phyloP scores from a whole-genome alignment of 1,140 invertebrate species.

The Mactra quadrangularis region DNA sequence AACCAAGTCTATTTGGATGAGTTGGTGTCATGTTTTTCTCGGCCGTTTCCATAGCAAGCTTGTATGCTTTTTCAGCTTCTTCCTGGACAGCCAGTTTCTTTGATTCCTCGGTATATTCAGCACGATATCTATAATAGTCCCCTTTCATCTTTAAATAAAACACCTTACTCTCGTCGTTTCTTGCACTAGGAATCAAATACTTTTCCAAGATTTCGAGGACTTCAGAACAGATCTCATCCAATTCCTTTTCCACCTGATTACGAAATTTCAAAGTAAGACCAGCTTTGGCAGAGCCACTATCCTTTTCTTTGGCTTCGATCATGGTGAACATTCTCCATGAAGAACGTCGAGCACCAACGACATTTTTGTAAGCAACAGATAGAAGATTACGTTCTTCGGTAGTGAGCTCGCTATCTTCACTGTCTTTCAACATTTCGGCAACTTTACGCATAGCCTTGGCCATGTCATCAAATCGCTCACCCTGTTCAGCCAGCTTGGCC shows the following conservation, averaged over 20 bases:
- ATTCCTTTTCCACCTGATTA: slow-evolving; percentile 99
- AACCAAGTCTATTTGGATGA: slow-evolving; percentile 98
- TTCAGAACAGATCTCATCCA: slow-evolving; percentile 99
- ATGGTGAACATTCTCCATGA: slow-evolving; percentile 99
- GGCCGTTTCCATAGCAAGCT: slow-evolving; percentile 99
- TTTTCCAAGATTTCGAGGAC: slow-evolving; percentile 98
- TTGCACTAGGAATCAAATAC: slow-evolving; percentile 90
- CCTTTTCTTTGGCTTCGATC: slow-evolving; percentile 96
- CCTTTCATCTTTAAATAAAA: slow-evolving; percentile 99
- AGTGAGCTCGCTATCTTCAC: slow-evolving; percentile 67
- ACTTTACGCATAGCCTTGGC: slow-evolving; percentile 74
- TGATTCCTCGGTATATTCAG: slow-evolving; percentile 96
- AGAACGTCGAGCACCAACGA: slow-evolving; percentile 97
- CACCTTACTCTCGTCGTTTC: slow-evolving; percentile 94
- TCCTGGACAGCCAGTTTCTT: slow-evolving; percentile 89
- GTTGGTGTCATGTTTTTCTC: slow-evolving; percentile 99
- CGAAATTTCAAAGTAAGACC: slow-evolving; percentile 87
- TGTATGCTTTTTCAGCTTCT: slow-evolving; percentile 99
- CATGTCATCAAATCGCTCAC: slow-evolving; percentile 80
- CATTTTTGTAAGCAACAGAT: slow-evolving; percentile 99
- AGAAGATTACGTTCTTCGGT: slow-evolving; percentile 95
- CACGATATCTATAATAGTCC: slow-evolving; percentile 99
- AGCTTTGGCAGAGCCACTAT: slow-evolving; percentile 92
- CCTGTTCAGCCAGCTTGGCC: slow-evolving; percentile 77
- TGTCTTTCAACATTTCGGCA: slow-evolving; percentile 54